Conservation (phyloP, 2,113 vertebrate species). For the Laticauda colubrina region DNA sequence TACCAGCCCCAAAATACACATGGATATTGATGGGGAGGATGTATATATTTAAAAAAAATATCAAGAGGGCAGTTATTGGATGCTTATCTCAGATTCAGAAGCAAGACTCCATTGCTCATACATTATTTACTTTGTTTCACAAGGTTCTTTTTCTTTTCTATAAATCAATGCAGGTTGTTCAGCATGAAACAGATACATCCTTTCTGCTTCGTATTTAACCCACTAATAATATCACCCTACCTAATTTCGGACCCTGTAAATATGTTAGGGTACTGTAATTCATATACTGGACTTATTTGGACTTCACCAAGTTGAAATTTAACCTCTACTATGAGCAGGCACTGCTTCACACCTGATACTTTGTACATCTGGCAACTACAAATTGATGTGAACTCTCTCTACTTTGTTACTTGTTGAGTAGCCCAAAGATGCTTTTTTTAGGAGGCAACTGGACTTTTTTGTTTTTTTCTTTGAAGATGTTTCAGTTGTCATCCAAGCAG, state of each 20-base stretch:
- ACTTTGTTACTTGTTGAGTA: neutral
- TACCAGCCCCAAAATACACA: neutral
- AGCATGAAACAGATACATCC: neutral
- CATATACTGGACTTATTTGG: neutral
- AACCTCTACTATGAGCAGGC: neutral
- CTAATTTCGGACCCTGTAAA: neutral
- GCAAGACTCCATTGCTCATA: neutral
- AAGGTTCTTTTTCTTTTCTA: neutral
- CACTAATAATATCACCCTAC: neutral
- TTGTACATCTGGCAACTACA: neutral
- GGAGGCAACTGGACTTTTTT: too few species aligned
- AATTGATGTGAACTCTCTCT: neutral
- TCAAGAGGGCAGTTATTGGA: neutral
- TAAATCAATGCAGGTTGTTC: neutral
- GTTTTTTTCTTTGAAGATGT: too few species aligned
- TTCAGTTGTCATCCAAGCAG: too few species aligned
- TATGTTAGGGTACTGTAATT: neutral
- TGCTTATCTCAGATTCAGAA: conserved; percentile 2
- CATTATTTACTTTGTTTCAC: conserved; percentile 11
- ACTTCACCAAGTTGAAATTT: neutral
- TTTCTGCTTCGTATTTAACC: conserved; percentile 17
- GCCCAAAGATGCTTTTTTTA: too few species aligned
- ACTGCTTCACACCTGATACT: neutral
- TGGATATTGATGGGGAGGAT: neutral
- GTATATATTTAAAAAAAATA: neutral